A percentile compares a stretch with the other conserved stretches of the same genome.
phyloP scores from a whole-genome alignment of 2,113 vertebrate species.

The Sander vitreus region DNA sequence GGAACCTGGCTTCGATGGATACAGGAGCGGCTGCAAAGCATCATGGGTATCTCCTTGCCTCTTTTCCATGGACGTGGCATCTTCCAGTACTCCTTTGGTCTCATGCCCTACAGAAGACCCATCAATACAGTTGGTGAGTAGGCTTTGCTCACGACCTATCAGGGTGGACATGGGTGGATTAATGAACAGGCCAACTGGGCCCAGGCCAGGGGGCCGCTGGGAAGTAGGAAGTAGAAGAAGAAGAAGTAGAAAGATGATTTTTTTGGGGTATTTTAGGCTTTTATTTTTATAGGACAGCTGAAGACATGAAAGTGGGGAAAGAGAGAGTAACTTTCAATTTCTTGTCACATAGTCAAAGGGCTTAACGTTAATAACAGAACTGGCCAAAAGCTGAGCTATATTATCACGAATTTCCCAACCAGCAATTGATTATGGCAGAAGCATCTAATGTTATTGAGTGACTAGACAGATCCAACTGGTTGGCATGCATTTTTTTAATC shows the following conservation, averaged over 20 bases:
- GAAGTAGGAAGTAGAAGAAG: too few relatives aligned
- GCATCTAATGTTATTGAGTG: not conserved
- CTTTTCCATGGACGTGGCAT: slow-evolving; percentile 93
- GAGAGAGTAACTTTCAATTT: too few relatives aligned
- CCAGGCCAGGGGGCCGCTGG: too few relatives aligned
- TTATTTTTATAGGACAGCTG: too few relatives aligned
- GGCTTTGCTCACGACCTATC: not conserved
- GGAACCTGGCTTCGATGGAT: slow-evolving; percentile 88
- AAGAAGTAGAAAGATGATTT: too few relatives aligned
- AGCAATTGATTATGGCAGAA: slow-evolving; percentile 40
- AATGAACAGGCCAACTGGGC: too few relatives aligned
- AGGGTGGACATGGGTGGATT: too few relatives aligned
- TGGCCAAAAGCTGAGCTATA: not conserved
- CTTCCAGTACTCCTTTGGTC: slow-evolving; percentile 95
- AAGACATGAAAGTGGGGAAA: too few relatives aligned
- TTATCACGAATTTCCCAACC: slow-evolving; percentile 15
- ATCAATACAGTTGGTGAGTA: slow-evolving; percentile 92
- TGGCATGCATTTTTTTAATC: not conserved
- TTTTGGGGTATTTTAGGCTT: too few relatives aligned
- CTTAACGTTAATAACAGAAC: too few relatives aligned
- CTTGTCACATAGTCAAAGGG: too few relatives aligned
- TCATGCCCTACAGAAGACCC: slow-evolving; percentile 91
- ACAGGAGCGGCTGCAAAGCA: slow-evolving; percentile 87
- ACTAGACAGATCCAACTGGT: not conserved
- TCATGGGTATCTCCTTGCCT: slow-evolving; percentile 92